Percentiles rank a stretch among this genome's conserved stretches.
Conservation (phyloP, 2,888 invertebrate species). For the Odontocolon sp. region DNA sequence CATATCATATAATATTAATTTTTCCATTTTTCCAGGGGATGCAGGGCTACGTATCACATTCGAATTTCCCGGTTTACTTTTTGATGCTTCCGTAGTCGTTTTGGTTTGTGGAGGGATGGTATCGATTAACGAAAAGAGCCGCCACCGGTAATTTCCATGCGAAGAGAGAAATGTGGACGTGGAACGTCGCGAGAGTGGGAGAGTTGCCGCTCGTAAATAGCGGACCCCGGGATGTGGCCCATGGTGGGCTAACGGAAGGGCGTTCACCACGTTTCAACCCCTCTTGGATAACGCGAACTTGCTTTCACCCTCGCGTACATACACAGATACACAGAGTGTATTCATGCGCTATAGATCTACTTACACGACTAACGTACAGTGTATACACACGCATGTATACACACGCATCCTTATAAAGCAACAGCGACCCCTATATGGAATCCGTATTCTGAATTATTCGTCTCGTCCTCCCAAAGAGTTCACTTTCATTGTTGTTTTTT, state of each 20-base stretch:
- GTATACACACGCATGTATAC: constrained; percentile 24
- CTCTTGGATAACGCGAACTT: constrained; percentile 41
- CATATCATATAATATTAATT: too few species aligned
- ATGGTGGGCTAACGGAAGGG: constrained; percentile 54
- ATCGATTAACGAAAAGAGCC: constrained; percentile 67
- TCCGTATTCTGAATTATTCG: constrained; percentile 53
- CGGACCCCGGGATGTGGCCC: constrained; percentile 48
- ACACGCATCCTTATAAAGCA: constrained; percentile 20
- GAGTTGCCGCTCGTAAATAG: constrained; percentile 55
- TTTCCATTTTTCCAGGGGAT: too few species aligned
- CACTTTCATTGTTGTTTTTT: constrained; percentile 16
- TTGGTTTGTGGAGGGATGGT: constrained; percentile 36
- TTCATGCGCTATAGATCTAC: constrained; percentile 16
- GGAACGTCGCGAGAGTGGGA: constrained; percentile 30
- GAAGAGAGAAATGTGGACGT: constrained; percentile 55
- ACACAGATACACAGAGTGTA: constrained; percentile 38
- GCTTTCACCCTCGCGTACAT: constrained; percentile 41
- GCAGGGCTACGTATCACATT: neutral
- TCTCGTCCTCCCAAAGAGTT: constrained; percentile 43
- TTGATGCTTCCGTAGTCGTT: neutral
- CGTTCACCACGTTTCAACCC: constrained; percentile 58
- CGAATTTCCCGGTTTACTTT: neutral
- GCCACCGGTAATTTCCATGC: constrained; percentile 65
- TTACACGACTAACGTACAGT: constrained; percentile 18
- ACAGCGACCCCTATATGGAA: constrained; percentile 25